Evolutionary conservation across 2,888 invertebrate species (phyloP).

Genomic region (Oscheius myriophilus): DNA sequence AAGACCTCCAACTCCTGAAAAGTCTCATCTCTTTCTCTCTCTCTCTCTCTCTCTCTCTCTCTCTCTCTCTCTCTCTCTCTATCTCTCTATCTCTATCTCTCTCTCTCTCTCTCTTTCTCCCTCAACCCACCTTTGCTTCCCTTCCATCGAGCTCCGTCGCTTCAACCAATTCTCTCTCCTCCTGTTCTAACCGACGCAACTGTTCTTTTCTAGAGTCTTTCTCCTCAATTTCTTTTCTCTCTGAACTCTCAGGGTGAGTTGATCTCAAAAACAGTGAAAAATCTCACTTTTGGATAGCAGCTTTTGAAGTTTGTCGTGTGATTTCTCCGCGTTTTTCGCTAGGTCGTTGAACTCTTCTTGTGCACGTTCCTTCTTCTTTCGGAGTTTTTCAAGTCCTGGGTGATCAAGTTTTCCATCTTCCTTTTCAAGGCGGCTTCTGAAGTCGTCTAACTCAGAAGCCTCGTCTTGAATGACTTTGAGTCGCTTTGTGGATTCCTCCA

Average conservation of each 20-base stretch:
- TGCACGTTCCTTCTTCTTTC: not conserved
- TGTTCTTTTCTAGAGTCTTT: not conserved
- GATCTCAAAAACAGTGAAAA: not conserved
- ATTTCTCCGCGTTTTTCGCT: not conserved
- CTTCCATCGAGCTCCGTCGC: slow-evolving; percentile 12
- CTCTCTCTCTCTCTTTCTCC: not conserved
- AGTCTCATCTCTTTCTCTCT: too few relatives aligned
- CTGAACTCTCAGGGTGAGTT: too few relatives aligned
- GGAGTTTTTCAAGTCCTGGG: not conserved
- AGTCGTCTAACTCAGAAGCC: not conserved
- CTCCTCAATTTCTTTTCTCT: slow-evolving; percentile 5
- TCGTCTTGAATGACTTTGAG: not conserved
- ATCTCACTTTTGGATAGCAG: slow-evolving; percentile 5
- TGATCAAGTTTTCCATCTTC: not conserved
- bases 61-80: too few relatives aligned
- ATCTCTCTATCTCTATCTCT: too few relatives aligned
- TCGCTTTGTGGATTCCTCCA: not conserved
- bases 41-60: too few relatives aligned
- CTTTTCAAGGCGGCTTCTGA: not conserved
- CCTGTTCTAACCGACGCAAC: not conserved
- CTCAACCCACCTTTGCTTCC: slow-evolving; percentile 17
- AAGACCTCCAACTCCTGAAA: slow-evolving; percentile 19
- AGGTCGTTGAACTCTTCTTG: slow-evolving; percentile 13
- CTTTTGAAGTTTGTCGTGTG: not conserved
- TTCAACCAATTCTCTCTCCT: slow-evolving; percentile 10